Base-by-base conservation (phyloP, 2,113 vertebrate species). In the Notarius quadriscutis region DNA sequence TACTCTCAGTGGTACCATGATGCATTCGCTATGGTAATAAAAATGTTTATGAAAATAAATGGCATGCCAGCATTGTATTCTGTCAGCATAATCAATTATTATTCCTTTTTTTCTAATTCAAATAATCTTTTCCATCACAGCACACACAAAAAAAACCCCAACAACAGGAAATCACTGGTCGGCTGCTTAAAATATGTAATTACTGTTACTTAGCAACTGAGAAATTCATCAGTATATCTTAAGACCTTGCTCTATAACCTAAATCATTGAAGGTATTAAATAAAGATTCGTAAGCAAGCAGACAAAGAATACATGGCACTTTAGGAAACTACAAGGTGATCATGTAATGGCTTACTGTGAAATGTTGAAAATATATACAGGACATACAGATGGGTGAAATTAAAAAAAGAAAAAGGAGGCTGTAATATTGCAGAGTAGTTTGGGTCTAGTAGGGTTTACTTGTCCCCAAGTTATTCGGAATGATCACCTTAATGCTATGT, bases 121-220 rank as follows among this genome's bases (percentile, higher is more conserved):
- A 89, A 86, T 85, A 88, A 89, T 86, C 71, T 87, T 81, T 71
- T 88, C 84, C 87, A 91, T 89, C 85, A 89, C 30, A 63, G 82
- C 87, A 84, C 79, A 53, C 74, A 20, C 18, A 22, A 48, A 51
- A 77, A 30, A 67, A 69, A 83, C n/a, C n/a, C n/a, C n/a, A n/a
- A n/a, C n/a, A n/a, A 62, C 88, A 55, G 77, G 81, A 80, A 89
- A 89, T 88, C 91, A 91, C 88, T 91, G 87, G 89, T 80, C 89
- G 84, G 87, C 86, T 90, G 84, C 86, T 91, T 87, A 91, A 92
- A 89, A 89, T 69, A 90, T 78, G 62, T 83, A 88, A 90, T 92
- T 90, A 83, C 79, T 5, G 86, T 92, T 91, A 91, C 89, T 87
- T 87, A 87, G 90, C 90, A 91, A 92, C 90, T 74, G 87, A 90